Conservation (phyloP, 2,113 vertebrate genomes). For the Lophura nycthemera region DNA sequence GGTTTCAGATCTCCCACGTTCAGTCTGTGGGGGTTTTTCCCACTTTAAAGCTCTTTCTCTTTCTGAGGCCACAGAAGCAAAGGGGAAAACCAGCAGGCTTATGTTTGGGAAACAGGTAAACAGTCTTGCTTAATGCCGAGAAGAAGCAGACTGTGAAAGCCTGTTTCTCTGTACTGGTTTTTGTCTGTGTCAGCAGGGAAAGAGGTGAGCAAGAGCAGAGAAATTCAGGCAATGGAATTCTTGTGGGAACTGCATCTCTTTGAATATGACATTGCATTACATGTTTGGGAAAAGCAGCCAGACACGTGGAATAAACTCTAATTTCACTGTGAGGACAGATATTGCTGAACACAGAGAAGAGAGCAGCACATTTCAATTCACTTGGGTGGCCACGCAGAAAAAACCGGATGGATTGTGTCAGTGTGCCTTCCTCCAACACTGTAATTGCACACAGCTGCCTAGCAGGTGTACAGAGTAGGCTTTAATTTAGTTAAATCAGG, state of each 20-base stretch:
- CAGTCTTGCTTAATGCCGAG: not conserved
- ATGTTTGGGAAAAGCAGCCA: accelerated
- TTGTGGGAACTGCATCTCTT: not conserved
- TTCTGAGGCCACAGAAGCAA: not conserved
- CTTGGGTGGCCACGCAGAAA: not conserved
- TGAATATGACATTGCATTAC: not conserved
- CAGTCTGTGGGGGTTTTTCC: not conserved
- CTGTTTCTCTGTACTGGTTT: not conserved
- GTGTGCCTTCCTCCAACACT: not conserved
- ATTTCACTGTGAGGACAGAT: not conserved
- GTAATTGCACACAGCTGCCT: not conserved
- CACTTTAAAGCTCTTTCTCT: not conserved
- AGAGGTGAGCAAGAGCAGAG: not conserved
- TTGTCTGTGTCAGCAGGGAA: not conserved
- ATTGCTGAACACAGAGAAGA: not conserved
- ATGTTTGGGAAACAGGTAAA: not conserved
- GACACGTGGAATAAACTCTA: not conserved
- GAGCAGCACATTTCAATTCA: not conserved
- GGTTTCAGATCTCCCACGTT: not conserved
- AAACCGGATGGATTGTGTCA: not conserved
- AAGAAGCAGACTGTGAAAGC: not conserved
- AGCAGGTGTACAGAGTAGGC: not conserved
- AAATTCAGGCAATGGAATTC: not conserved
- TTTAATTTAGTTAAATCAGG: not conserved
- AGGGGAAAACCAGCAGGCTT: not conserved